A percentile compares a stretch with the other conserved stretches of the same genome.
Evolutionary conservation across 1,140 invertebrate species (phyloP).

Genomic region (Hesperophylax magnus): DNA sequence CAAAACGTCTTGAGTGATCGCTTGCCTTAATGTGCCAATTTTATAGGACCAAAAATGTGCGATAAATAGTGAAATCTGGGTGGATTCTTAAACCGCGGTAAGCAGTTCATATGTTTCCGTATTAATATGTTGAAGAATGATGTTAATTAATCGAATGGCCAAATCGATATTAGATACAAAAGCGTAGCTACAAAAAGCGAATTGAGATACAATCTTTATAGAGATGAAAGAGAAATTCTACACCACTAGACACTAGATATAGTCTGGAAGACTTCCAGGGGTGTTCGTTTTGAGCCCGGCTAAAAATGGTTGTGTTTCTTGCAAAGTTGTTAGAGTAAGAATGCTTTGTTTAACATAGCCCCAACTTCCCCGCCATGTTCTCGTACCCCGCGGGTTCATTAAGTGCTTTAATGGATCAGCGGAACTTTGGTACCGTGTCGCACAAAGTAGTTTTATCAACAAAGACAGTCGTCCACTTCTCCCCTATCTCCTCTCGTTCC

Average conservation of each 20-base stretch:
- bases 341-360: slow-evolving; percentile 12
- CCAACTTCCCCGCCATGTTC: background rate
- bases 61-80: too few species aligned
- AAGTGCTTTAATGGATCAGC: slow-evolving; percentile 38
- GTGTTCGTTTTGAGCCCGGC: background rate
- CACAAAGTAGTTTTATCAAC: slow-evolving; percentile 38
- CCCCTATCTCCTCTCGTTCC: background rate
- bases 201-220: too few species aligned
- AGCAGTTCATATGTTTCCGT: too few species aligned
- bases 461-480: slow-evolving; percentile 9
- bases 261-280: background rate
- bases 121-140: too few species aligned
- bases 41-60: too few species aligned
- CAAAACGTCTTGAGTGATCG: too few species aligned
- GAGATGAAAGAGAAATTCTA: too few species aligned
- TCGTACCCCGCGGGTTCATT: slow-evolving; percentile 29
- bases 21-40: too few species aligned
- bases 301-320: background rate
- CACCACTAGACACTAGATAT: background rate
- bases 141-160: too few species aligned
- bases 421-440: slow-evolving; percentile 35
- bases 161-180: too few species aligned
- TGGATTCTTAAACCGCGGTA: too few species aligned
- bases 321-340: background rate
- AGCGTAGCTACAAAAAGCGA: too few species aligned